Percentiles rank a stretch among this genome's conserved stretches.
phyloP scores from a whole-genome alignment of 1,140 invertebrate species.

The Leptopilina boulardi region DNA sequence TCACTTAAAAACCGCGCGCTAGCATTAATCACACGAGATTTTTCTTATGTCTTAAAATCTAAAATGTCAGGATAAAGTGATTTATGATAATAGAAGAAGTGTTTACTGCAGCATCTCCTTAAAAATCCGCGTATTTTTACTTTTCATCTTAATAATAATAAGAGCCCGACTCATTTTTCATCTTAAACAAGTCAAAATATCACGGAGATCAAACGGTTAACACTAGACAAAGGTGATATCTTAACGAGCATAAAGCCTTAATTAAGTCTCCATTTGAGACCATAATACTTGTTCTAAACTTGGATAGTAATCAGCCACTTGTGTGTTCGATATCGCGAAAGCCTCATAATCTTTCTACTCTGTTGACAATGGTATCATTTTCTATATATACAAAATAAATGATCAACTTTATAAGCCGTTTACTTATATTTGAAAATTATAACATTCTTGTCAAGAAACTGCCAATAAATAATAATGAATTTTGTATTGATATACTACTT shows the following conservation, averaged over 20 bases:
- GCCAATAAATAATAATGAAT: too few relatives aligned
- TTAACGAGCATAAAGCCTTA: slow-evolving; percentile 46
- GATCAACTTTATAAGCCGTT: too few relatives aligned
- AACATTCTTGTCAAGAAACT: too few relatives aligned
- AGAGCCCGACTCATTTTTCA: not conserved
- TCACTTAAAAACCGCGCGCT: not conserved
- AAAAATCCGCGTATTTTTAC: not conserved
- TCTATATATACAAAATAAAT: not conserved
- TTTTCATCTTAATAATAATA: not conserved
- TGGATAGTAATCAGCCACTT: slow-evolving; percentile 3
- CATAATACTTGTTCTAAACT: slow-evolving; percentile 35
- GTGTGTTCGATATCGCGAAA: not conserved
- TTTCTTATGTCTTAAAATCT: slow-evolving; percentile 10
- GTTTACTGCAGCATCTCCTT: slow-evolving; percentile 1
- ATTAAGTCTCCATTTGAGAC: slow-evolving; percentile 44
- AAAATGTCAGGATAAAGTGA: slow-evolving; percentile 3
- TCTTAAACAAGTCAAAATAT: not conserved
- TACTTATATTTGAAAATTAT: too few relatives aligned
- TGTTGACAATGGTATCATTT: not conserved
- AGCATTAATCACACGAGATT: slow-evolving; percentile 4
- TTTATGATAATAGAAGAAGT: slow-evolving; percentile 18
- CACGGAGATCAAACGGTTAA: not conserved
- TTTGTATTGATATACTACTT: too few relatives aligned
- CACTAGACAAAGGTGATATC: slow-evolving; percentile 38
- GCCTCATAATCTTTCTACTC: not conserved